Evolutionary conservation across 2,797 vertebrate genomes (phyloP).

Genomic region (Hephaestus fuliginosus): DNA sequence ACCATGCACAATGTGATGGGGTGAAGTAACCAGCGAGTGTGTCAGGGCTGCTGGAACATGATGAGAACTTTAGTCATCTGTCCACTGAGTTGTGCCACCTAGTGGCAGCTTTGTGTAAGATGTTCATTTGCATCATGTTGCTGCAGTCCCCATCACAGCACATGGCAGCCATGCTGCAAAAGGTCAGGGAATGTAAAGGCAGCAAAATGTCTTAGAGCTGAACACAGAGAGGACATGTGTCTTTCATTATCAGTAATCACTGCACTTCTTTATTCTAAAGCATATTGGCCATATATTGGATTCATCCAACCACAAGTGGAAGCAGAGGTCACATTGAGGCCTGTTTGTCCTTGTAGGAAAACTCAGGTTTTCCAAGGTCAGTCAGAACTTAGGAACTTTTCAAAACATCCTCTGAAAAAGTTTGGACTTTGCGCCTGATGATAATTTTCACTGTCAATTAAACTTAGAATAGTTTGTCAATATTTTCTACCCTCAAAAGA

Average conservation of each 20-base stretch:
- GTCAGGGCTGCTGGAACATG: not conserved
- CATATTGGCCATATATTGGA: not conserved
- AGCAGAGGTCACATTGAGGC: not conserved
- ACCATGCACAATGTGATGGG: constrained; percentile 4
- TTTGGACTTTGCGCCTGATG: not conserved
- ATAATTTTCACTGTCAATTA: too few species aligned
- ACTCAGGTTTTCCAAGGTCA: constrained; percentile 34
- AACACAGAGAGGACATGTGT: not conserved
- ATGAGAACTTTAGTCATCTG: not conserved
- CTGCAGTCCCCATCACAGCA: not conserved
- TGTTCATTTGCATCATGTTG: not conserved
- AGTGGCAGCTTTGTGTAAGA: constrained; percentile 40
- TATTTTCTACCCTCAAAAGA: not conserved
- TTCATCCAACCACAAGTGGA: not conserved
- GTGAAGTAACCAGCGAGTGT: not conserved
- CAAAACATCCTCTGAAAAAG: not conserved
- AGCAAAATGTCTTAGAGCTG: not conserved
- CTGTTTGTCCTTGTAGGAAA: not conserved
- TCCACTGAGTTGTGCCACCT: constrained; percentile 45
- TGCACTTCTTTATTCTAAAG: not conserved
- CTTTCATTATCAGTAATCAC: not conserved
- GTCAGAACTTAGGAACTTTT: not conserved
- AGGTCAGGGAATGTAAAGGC: constrained; percentile 20
- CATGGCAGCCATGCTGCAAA: constrained; percentile 32
- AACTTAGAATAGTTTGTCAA: too few species aligned